Conservation (phyloP, 2,888 invertebrate species). For the Heliothis peltigera region DNA sequence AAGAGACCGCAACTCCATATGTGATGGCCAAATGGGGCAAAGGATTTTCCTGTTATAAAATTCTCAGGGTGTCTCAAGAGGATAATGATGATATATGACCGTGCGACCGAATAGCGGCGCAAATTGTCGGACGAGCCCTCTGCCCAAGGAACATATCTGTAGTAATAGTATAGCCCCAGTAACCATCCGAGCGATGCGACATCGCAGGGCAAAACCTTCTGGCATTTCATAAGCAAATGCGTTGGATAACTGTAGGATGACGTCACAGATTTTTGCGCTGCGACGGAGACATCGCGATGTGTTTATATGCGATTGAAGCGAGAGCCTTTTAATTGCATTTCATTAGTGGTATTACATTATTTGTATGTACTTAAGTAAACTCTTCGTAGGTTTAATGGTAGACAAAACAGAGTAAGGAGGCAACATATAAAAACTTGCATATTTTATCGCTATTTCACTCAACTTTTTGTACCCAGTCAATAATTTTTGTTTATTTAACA, state of each 20-base stretch:
- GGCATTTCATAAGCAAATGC: conserved; percentile 3
- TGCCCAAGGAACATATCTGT: neutral
- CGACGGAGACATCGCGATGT: neutral
- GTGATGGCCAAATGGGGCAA: neutral
- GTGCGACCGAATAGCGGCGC: neutral
- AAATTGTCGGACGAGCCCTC: conserved; percentile 2
- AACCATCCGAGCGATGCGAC: neutral
- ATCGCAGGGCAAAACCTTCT: conserved; percentile 13
- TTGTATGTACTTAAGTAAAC: no score
- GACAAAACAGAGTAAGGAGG: no score
- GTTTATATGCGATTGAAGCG: neutral
- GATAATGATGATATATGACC: conserved; percentile 1
- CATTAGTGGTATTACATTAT: no score
- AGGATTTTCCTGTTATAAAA: neutral
- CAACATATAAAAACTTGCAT: no score
- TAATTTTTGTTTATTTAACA: no score
- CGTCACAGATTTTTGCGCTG: neutral
- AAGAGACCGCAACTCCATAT: neutral
- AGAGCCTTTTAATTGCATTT: no score
- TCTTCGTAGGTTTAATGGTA: no score
- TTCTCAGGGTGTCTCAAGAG: neutral
- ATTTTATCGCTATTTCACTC: no score
- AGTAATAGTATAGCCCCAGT: neutral
- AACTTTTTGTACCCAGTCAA: no score
- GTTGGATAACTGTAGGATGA: neutral